Conservation (phyloP, 2,113 vertebrate genomes). For the Hydrochoerus hydrochaeris region DNA sequence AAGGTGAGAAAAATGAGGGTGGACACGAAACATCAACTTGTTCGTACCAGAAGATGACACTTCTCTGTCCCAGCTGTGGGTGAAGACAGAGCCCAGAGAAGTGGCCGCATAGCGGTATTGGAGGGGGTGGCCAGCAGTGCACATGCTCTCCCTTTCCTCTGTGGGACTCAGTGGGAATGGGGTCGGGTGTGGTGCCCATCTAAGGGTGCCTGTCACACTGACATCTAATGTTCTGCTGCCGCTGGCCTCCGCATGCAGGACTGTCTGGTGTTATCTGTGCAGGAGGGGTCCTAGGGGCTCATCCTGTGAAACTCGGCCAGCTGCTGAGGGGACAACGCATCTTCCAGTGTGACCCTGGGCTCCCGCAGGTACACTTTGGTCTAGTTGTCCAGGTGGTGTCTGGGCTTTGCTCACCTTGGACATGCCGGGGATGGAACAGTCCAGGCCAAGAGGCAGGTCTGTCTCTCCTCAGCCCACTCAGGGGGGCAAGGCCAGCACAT, state of each 20-base stretch:
- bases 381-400: too few relatives aligned
- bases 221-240: accelerated
- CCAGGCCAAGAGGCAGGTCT: not conserved
- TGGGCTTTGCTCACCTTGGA: not conserved
- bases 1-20: not conserved
- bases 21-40: not conserved
- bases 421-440: accelerated
- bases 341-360: too few relatives aligned
- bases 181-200: not conserved
- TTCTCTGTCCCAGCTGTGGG: not conserved
- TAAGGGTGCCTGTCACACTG: accelerated
- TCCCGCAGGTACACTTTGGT: too few relatives aligned
- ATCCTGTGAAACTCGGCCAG: not conserved
- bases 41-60: not conserved
- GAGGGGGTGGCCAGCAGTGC: accelerated
- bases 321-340: not conserved
- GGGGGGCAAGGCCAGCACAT: too few relatives aligned
- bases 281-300: accelerated
- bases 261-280: not conserved
- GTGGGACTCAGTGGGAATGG: accelerated
- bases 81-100: too few relatives aligned
- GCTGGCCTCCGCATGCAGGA: not conserved
- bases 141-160: not conserved
- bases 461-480: not conserved
- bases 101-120: not conserved